Evolutionary conservation across 2,113 vertebrate genomes (phyloP).

Genomic region (Hypomesus transpacificus): DNA sequence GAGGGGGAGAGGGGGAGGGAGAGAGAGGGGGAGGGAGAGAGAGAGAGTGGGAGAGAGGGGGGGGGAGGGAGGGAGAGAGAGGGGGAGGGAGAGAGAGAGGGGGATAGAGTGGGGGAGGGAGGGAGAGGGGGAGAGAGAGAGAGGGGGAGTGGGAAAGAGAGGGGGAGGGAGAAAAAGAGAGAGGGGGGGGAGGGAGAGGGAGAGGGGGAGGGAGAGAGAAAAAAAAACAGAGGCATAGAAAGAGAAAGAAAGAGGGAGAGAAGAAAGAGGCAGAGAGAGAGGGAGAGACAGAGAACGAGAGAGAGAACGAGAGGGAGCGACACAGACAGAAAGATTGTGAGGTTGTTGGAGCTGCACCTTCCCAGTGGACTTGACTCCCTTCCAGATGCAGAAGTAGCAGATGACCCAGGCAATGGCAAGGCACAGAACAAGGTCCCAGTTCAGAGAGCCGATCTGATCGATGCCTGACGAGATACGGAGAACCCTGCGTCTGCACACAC

Average conservation of each 20-base stretch:
- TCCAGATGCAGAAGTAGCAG: conserved; percentile 98
- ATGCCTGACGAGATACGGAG: conserved; percentile 88
- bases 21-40: too few relatives aligned
- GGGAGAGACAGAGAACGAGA: background rate
- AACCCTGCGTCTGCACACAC: conserved; percentile 77
- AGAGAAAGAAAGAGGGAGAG: background rate
- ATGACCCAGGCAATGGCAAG: conserved; percentile 88
- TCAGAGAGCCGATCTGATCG: conserved; percentile 82
- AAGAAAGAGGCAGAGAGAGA: background rate
- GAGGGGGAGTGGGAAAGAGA: too few relatives aligned
- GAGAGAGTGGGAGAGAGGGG: too few relatives aligned
- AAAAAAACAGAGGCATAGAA: too few relatives aligned
- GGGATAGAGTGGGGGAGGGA: too few relatives aligned
- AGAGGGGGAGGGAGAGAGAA: too few relatives aligned
- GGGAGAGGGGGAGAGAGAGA: too few relatives aligned
- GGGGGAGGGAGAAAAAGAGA: too few relatives aligned
- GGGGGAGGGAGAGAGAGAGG: too few relatives aligned
- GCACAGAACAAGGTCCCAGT: conserved; percentile 89
- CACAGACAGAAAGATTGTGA: background rate
- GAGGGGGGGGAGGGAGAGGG: too few relatives aligned
- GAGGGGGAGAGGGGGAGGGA: too few relatives aligned
- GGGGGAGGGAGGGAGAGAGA: too few relatives aligned
- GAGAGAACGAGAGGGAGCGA: background rate
- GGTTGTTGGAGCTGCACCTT: conserved; percentile 72
- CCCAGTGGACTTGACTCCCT: conserved; percentile 93